A percentile compares a stretch with the other conserved stretches of the same genome.
phyloP scores from a whole-genome alignment of 2,113 vertebrate species.

The Pelvicachromis taeniatus region DNA sequence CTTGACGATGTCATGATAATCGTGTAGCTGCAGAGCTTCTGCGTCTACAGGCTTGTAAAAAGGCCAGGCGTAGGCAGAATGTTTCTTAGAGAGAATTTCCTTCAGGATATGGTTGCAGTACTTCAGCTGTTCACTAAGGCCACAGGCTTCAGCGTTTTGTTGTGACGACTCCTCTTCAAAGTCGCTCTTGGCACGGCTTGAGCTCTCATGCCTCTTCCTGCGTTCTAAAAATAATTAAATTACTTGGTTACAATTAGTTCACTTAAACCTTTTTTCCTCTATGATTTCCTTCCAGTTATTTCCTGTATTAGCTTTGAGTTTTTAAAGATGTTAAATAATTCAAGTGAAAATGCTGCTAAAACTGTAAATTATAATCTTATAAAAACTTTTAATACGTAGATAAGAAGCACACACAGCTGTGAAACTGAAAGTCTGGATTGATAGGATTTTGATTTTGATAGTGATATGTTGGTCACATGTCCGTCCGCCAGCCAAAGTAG shows the following conservation, averaged over 20 bases:
- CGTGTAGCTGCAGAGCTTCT: constrained; percentile 86
- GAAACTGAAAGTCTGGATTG: neutral
- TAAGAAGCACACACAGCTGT: neutral
- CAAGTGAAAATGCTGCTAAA: neutral
- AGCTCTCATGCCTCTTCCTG: constrained; percentile 78
- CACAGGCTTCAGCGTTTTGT: constrained; percentile 72
- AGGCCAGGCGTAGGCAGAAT: constrained; percentile 89
- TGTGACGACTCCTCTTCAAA: constrained; percentile 77
- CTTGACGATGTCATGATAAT: constrained; percentile 97
- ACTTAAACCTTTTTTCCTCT: constrained; percentile 5
- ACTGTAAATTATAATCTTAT: neutral
- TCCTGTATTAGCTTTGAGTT: neutral
- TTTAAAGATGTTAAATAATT: neutral
- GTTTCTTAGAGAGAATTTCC: constrained; percentile 95
- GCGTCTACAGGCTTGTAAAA: constrained; percentile 97
- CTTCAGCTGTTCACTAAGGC: constrained; percentile 81
- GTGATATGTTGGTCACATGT: too few relatives aligned
- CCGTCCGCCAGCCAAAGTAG: too few relatives aligned
- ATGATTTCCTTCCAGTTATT: neutral
- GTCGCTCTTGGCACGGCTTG: constrained; percentile 78
- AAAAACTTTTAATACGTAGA: neutral
- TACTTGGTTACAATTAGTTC: constrained; percentile 64
- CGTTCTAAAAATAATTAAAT: constrained; percentile 43
- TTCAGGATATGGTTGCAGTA: constrained; percentile 88
- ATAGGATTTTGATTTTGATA: too few relatives aligned